Evolutionary conservation across 2,113 vertebrate species (phyloP), one percentile per base, ranked within the genome.

Genomic region (Antennarius striatus): DNA sequence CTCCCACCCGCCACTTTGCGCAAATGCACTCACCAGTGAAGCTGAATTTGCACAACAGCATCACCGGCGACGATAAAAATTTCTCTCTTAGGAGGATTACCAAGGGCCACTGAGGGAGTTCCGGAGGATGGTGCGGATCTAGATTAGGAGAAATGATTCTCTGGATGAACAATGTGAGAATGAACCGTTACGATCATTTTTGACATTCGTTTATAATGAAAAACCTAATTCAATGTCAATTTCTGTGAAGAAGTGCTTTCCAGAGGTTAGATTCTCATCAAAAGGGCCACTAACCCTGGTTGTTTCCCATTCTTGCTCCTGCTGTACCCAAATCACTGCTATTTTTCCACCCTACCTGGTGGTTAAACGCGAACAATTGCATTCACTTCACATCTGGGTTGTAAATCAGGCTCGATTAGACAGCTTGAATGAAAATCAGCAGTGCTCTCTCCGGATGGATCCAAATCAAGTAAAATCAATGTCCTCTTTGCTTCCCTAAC

Each of bases 351-450:
- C 45, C 55, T 68, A 75, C 77, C 68, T 77, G 64, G 10, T 53
- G 3, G 45, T 85, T 79, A 74, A 80, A 82, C 49, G 69, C 69
- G 71, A 36, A 55, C 82, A 77, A 86, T 87, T 86, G 77, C 76
- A 75, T 82, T 75, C 72, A 79, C 72, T 87, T 79, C 75, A 70
- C 74, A 63, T 77, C 56, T 73, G 0, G 28, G 77, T 70, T 69
- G 62, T 83, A 83, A 83, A 81, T 82, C 80, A 80, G 65, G 40
- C 47, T 61, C 46, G 73, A 85, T 85, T 80, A 81, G 63, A 77
- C 16, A 76, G 54, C 61, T 29, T 10, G 74, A 71, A 75, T 82
- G 67, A 42, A 79, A 89, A 85, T 80, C 73, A 85, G 51, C 80
- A 55, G 48, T 16, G 46, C 63, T 73, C 62, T 64, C 59, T 68